These are phyloP conservation scores for Drosophila ficusphila DNA, from an alignment of 1,140 invertebrate genomes.

Conservation along the genomic window DNA sequence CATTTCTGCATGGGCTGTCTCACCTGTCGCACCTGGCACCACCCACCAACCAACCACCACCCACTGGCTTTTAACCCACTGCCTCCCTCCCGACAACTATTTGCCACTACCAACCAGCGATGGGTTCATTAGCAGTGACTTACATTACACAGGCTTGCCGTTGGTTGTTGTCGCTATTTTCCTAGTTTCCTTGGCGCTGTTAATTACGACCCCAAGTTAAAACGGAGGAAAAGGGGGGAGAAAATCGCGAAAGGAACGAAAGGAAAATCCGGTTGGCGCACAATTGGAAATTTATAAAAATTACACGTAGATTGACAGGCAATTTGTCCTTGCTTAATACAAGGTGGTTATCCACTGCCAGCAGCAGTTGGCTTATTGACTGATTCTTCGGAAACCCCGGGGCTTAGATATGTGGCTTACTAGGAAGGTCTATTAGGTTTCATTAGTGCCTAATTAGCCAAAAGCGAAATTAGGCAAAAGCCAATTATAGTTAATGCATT, in stretches of 20 bases:
- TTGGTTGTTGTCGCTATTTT: conserved; percentile 40
- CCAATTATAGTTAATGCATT: conserved; percentile 79
- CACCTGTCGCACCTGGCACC: conserved; percentile 28
- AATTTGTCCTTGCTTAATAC: conserved; percentile 74
- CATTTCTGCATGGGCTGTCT: conserved; percentile 68
- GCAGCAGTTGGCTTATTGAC: conserved; percentile 56
- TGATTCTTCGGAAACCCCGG: conserved; percentile 37
- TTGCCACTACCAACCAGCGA: conserved; percentile 28
- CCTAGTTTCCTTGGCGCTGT: conserved; percentile 58
- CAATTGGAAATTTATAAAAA: conserved; percentile 79
- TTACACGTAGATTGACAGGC: conserved; percentile 81
- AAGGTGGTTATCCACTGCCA: conserved; percentile 55
- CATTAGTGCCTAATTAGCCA: conserved; percentile 75
- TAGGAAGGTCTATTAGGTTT: conserved; percentile 58
- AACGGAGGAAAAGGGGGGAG: conserved; percentile 3
- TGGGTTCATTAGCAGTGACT: conserved; percentile 75
- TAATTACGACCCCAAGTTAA: conserved; percentile 64
- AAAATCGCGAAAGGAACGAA: not conserved
- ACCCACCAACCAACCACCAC: not conserved
- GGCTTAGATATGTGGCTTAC: conserved; percentile 48
- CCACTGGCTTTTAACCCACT: conserved; percentile 6
- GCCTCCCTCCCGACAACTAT: not conserved
- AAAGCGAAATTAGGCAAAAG: conserved; percentile 74
- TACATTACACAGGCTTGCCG: conserved; percentile 49
- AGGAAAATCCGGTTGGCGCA: conserved; percentile 17